These are phyloP conservation scores for Protonemura montana DNA, from an alignment of 2,888 invertebrate species.

Conservation along the genomic window DNA sequence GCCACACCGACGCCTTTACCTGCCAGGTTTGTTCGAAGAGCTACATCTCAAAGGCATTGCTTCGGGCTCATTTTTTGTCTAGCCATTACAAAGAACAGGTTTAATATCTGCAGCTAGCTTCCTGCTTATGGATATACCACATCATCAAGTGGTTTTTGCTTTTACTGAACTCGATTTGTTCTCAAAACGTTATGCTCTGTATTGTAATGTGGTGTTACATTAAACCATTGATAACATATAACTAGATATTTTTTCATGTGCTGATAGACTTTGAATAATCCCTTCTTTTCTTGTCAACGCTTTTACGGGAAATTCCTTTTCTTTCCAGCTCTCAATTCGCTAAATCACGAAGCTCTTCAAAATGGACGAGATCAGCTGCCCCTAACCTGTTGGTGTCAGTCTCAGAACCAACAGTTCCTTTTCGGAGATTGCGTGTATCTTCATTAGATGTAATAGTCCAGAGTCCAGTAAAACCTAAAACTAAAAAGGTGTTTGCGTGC, in stretches of 20 bases:
- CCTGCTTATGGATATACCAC: no score
- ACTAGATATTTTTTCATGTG: background rate
- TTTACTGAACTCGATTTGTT: no score
- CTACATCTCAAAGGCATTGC: conserved; percentile 62
- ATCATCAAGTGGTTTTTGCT: no score
- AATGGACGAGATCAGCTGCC: background rate
- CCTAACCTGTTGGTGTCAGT: background rate
- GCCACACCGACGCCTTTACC: conserved; percentile 59
- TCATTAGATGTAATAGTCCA: background rate
- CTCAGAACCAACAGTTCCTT: background rate
- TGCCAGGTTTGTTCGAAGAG: conserved; percentile 59
- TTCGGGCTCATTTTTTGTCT: conserved; percentile 62
- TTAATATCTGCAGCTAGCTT: background rate
- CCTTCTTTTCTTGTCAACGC: background rate
- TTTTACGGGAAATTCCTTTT: conserved; percentile 42
- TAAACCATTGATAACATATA: no score
- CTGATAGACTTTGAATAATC: background rate
- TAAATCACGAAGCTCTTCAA: background rate
- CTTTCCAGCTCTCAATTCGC: conserved; percentile 39
- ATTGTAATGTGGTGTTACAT: no score
- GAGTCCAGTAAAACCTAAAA: background rate
- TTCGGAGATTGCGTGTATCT: background rate
- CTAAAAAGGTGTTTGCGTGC: background rate
- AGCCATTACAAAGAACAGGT: background rate
- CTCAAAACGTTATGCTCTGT: no score